Conservation (phyloP, 2,888 invertebrate genomes). For the Phyllotreta cruciferae region DNA sequence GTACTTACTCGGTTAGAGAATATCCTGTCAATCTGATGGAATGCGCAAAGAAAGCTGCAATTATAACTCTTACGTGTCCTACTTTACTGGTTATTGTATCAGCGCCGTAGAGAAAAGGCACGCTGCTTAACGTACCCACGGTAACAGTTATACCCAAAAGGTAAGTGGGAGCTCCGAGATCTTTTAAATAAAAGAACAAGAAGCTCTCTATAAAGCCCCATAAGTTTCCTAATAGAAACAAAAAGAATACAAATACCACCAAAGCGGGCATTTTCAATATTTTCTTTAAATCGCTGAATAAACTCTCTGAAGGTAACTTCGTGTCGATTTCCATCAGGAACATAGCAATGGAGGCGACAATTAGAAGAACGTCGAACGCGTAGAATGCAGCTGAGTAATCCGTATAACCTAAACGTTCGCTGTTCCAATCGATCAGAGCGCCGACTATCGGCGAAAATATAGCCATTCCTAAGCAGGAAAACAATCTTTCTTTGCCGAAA, state of each 20-base stretch:
- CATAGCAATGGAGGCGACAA: constrained; percentile 76
- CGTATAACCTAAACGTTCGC: constrained; percentile 73
- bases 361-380: constrained; percentile 75
- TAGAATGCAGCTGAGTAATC: constrained; percentile 91
- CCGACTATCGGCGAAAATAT: constrained; percentile 83
- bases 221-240: constrained; percentile 83
- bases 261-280: constrained; percentile 82
- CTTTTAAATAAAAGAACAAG: constrained; percentile 84
- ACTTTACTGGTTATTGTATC: constrained; percentile 82
- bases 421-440: constrained; percentile 76
- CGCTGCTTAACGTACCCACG: constrained; percentile 82
- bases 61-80: constrained; percentile 84
- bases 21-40: constrained; percentile 82
- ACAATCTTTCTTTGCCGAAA: constrained; percentile 80
- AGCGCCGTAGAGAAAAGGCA: constrained; percentile 85
- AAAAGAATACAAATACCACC: constrained; percentile 79
- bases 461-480: constrained; percentile 84
- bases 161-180: constrained; percentile 83
- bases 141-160: constrained; percentile 84
- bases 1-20: constrained; percentile 81
- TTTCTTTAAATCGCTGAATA: constrained; percentile 76
- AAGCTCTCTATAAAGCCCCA: constrained; percentile 92
- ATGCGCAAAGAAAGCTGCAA: constrained; percentile 85
- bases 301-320: constrained; percentile 78
- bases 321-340: constrained; percentile 80